Evolutionary conservation across 1,140 invertebrate species (phyloP).

Genomic region (Oryzaephilus surinamensis): DNA sequence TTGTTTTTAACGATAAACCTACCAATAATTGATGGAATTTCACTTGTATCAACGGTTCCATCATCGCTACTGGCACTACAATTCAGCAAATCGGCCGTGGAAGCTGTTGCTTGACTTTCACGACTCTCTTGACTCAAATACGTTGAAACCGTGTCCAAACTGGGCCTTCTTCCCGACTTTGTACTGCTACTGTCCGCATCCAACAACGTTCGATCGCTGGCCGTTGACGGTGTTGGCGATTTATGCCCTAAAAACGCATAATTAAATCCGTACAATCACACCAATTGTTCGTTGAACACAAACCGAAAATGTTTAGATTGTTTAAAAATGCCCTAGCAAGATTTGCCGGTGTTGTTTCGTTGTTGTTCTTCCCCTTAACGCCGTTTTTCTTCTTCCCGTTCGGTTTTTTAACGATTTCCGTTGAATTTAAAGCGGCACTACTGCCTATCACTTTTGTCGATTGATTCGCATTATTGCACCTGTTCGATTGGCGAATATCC

Average conservation of each 20-base stretch:
- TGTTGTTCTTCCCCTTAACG: constrained; percentile 26
- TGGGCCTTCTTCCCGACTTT: constrained; percentile 61
- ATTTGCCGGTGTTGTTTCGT: constrained; percentile 42
- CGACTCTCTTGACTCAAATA: constrained; percentile 77
- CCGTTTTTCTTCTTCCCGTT: constrained; percentile 24
- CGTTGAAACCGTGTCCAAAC: constrained; percentile 76
- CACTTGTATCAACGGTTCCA: constrained; percentile 25
- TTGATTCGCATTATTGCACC: constrained; percentile 10
- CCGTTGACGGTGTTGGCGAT: constrained; percentile 27
- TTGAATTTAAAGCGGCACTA: constrained; percentile 22
- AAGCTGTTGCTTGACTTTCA: constrained; percentile 42
- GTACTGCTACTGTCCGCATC: constrained; percentile 59
- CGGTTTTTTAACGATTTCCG: constrained; percentile 22
- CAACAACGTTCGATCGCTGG: constrained; percentile 33
- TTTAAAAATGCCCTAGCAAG: constrained; percentile 64
- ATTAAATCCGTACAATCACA: constrained; percentile 3
- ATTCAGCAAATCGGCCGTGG: constrained; percentile 61
- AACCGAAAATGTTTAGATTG: constrained; percentile 70
- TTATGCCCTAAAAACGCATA: constrained; percentile 22
- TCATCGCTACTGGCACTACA: constrained; percentile 62
- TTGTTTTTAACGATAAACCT: no score
- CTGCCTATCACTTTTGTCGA: constrained; percentile 25
- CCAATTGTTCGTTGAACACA: constrained; percentile 23
- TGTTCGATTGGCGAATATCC: neutral
- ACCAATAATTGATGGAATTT: neutral